Evolutionary conservation across 2,113 vertebrate genomes (phyloP), one percentile per base, ranked within the genome.

Genomic region (Ceyx cyanopectus): DNA sequence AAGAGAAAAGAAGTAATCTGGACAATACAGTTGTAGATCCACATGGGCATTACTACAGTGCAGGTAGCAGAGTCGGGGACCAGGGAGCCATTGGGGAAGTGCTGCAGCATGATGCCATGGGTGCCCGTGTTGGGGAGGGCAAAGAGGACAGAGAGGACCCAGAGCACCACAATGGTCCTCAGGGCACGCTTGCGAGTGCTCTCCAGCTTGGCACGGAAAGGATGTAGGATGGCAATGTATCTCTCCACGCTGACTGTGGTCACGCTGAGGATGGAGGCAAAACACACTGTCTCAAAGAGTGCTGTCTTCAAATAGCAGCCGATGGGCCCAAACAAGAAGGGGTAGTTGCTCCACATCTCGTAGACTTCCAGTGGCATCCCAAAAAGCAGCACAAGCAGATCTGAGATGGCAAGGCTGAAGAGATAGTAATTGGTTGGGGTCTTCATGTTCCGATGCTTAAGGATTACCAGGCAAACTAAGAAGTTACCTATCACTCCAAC

Each of bases 291-390:
- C 97, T 99, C 99, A 4, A 99, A 99, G 29, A 99, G 97, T 1
- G 98, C 98, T 0, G 98, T 99, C 97, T 99, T 99, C 92, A 99
- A 98, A 95, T 99, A 99, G 98, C 99, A 99, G 60, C 99, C 99
- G 1, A 96, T 82, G 0, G 95, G 89, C 45, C 99, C 98, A 1
- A 99, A 92, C 46, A 99, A 97, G 94, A 99, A 99, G 1, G 99
- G 99, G 92, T 99, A 99, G 96, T 99, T 99, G 92, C 97, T 98
- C 99, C 99, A 99, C 98, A 99, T 98, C 96, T 99, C 99, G 0
- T 99, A 99, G 74, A 99, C 94, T 92, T 99, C 99, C 92, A 99
- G 96, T 0, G 99, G 99, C 99, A 99, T 99, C 21, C 99, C 99
- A 0, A 99, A 97, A 18, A 99, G 97, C 63, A 99, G 97, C 83